Base-by-base conservation (phyloP, 1,140 invertebrate species). In the Atta texana region DNA sequence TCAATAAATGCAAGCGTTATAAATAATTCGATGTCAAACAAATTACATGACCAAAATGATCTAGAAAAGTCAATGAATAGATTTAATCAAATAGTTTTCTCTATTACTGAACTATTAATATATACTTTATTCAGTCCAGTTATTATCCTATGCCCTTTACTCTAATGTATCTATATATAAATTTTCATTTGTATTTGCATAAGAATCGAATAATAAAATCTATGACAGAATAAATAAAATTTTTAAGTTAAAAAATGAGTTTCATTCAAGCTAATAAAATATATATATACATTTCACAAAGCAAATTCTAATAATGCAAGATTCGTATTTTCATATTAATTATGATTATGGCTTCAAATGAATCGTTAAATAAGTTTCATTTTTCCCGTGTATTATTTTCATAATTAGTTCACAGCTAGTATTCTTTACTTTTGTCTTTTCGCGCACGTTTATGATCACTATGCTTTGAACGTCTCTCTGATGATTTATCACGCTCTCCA, bases 401-500 rank as follows among this genome's bases (percentile, higher is more conserved):
- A 59, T 16, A 72, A 57, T 71, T n/a, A 5, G 3, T 21, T 34
- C n/a, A 44, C 21, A 63, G 18, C 59, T 28, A 31, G 72, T 81
- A 74, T 2, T 77, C 24, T 63, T 53, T 64, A 78, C 28, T 64
- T 53, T 51, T 85, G 28, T 63, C 18, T 55, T 76, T 85, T 66
- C 64, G 39, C 39, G 39, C 39, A 44, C 39, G 34, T 63, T 55
- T 87, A 72, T 77, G 0, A 85, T 85, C 81, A 24, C 18, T 53
- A n/a, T 88, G 55, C 21, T 86, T 86, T 7, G 53, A 72, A 80
- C 63, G 39, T 69, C 28, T 66, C n/a, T 77, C 55, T 7, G 57
- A 64, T 39, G 72, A 78, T 80, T 44, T 72, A 59, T 84, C 57
- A 14, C 74, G 31, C 72, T 85, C 18, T 39, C 51, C 66, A 69